Evolutionary conservation across 35 echinoderm and acorn worm genomes (phyloP), one percentile per base, ranked within the genome.

Genomic region (Anneissia japonica): DNA sequence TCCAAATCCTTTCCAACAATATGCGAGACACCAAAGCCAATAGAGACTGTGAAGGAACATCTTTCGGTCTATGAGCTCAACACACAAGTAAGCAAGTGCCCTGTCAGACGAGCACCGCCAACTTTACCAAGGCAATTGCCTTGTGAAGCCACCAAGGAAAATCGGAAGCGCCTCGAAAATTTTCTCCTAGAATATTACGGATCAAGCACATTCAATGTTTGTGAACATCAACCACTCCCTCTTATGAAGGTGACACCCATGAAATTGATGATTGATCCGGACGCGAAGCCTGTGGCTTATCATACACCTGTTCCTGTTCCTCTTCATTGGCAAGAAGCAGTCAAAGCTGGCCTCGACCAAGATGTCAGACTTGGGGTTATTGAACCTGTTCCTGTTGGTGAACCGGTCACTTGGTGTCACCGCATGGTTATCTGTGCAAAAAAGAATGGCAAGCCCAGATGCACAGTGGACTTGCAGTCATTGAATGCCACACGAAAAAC

Each of bases 141-240:
- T 12, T 82, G 81, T 26, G 51, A 77, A 0, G 84, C 90, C 0
- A 91, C 90, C 29, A 84, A 91, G 0, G 90, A 39, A 19, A 87
- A 91, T 37, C 43, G 90, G 10, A 37, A 35, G 64, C 72, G 32
- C 21, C 77, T 87, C 4, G 36, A 91, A 38, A 30, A 75, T 23
- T 82, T 31, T 30, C 74, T 91, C 0, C 78, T 91, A 9, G 84
- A 91, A 16, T 55, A 81, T 32, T 91, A 86, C 36, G n/a, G 29
- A 28, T 75, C 76, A 0, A 85, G 89, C 89, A 85, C 89, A 19
- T 90, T 90, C 83, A 90, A 90, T 30, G 64, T 74, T 0, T 82
- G 90, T 76, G 77, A 86, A 36, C 90, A 87, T 33, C 90, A 87
- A 39, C 75, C 76, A n/a, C 34, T 91, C 0, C 40, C 55, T 2